Base-by-base conservation (phyloP, 2,888 invertebrate species). In the Leptinotarsa haldemani region DNA sequence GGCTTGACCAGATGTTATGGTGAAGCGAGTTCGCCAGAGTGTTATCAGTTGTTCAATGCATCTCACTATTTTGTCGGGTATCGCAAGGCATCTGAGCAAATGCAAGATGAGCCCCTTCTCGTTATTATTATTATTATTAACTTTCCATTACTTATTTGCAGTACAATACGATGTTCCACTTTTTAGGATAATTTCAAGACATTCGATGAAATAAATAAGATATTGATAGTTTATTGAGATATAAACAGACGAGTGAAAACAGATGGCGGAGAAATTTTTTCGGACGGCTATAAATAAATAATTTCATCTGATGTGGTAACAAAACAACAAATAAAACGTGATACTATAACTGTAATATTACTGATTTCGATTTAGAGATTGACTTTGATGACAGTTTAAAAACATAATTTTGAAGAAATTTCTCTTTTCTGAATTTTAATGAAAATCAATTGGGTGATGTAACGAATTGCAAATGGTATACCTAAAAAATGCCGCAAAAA, bases 391-490 rank as follows among this genome's bases (percentile, higher is more conserved):
- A 5, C 58, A 58, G 15, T 52, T 52, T 18, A 12, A 18, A 52
- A 18, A 18, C 9, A n/a, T 9, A 12, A 0, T 52, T 18, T 52
- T 7, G 5, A 52, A 52, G 9, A 2, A 52, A 52, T 52, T 12
- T 52, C 52, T 52, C n/a, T 52, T 52, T 18, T n/a, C n/a, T 18
- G 2, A 52, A 18, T 18, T 18, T 9, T 52, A 47, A 65, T 65
- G 48, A 48, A 47, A 65, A 65, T 65, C 22, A 65, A 48, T 65
- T 25, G 48, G 40, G 48, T 52, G 18, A 52, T 18, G 52, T 52
- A 52, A 52, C 52, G 1, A 18, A 18, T 52, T n/a, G 2, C 52
- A 12, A 3, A 52, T 52, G 18, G 12, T 52, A 18, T 52, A 18
- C 52, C 18, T 5, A 58, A 58, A 15, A 47, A 56, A 40, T 40